phyloP scores from a whole-genome alignment of 2,113 vertebrate species.

The Prinia subflava region DNA sequence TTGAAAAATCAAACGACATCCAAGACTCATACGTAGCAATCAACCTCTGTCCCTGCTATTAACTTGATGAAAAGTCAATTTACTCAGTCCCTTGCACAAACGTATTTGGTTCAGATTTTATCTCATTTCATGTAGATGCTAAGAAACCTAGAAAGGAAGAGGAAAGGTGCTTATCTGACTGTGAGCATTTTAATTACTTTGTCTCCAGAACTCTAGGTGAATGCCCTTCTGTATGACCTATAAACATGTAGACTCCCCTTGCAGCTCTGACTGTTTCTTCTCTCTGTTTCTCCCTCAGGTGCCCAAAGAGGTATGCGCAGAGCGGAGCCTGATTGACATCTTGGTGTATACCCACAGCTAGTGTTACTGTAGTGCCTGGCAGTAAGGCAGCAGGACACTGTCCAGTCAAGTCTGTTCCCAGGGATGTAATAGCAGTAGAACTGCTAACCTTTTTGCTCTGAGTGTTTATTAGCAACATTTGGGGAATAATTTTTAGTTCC shows the following conservation, averaged over 20 bases:
- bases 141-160: not conserved
- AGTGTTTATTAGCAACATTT: not conserved
- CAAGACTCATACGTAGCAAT: fast-evolving
- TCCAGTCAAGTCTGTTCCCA: not conserved
- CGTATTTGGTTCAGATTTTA: not conserved
- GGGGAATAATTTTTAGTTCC: not conserved
- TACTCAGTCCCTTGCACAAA: not conserved
- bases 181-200: not conserved
- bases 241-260: not conserved
- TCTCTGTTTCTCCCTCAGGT: conserved; percentile 75
- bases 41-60: not conserved
- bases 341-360: conserved; percentile 26
- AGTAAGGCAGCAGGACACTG: not conserved
- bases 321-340: not conserved
- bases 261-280: conserved; percentile 11
- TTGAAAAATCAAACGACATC: not conserved
- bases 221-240: not conserved
- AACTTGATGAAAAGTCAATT: not conserved
- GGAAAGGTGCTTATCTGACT: not conserved
- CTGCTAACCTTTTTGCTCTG: not conserved
- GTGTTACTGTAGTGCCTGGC: conserved; percentile 13
- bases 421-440: not conserved
- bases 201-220: not conserved
- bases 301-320: conserved; percentile 87
- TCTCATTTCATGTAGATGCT: not conserved